Conservation (phyloP, 2,113 vertebrate genomes). For the Pagrus major region DNA sequence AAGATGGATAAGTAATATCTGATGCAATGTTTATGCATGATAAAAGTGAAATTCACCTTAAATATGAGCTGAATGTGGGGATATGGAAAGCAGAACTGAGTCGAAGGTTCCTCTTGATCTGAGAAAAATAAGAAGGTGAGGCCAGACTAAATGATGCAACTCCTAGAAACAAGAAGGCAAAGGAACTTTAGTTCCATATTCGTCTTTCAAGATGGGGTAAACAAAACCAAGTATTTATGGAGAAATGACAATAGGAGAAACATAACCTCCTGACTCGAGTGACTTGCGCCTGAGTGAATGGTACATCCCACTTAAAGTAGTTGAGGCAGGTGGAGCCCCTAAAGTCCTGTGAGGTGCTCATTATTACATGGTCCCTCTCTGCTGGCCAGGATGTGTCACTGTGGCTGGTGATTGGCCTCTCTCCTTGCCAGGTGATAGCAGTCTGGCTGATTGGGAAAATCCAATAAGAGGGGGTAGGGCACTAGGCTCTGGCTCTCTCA, state of each 20-base stretch:
- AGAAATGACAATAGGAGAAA: not conserved
- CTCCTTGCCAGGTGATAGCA: too few relatives aligned
- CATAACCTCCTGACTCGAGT: too few relatives aligned
- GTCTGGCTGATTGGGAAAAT: too few relatives aligned
- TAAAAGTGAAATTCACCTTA: not conserved
- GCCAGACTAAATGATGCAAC: conserved; percentile 31
- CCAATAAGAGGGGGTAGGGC: too few relatives aligned
- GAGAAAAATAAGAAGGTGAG: not conserved
- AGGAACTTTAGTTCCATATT: not conserved
- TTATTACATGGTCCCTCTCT: too few relatives aligned
- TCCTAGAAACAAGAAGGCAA: conserved; percentile 2
- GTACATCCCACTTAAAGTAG: not conserved
- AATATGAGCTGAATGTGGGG: not conserved
- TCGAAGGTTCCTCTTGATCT: conserved; percentile 6
- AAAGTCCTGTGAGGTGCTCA: too few relatives aligned
- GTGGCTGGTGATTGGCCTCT: too few relatives aligned
- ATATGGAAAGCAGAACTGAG: not conserved
- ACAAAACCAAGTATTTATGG: not conserved
- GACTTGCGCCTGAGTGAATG: too few relatives aligned
- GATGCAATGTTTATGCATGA: not conserved
- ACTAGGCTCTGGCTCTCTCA: too few relatives aligned
- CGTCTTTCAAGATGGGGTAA: not conserved
- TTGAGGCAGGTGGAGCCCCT: not conserved
- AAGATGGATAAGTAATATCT: not conserved
- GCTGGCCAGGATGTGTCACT: too few relatives aligned